phyloP scores from a whole-genome alignment of 2,888 invertebrate species.

The Dicyrtomina minuta region DNA sequence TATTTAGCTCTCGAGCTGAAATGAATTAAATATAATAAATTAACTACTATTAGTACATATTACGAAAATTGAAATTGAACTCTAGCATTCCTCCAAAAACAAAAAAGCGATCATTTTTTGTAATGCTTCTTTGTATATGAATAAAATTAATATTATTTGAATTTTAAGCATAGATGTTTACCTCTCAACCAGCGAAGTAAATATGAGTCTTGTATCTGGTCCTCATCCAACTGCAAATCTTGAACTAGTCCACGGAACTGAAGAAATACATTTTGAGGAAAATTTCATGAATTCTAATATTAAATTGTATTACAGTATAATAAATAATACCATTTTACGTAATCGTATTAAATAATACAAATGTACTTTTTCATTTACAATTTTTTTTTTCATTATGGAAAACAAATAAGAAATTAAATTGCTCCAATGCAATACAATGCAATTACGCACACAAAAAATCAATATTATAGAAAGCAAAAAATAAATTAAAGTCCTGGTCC shows the following conservation, averaged over 20 bases:
- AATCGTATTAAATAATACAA: too few relatives aligned
- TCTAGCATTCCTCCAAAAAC: too few relatives aligned
- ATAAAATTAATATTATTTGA: too few relatives aligned
- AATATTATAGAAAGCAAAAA: not conserved
- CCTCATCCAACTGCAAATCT: conserved; percentile 40
- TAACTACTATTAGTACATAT: not conserved
- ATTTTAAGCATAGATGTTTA: too few relatives aligned
- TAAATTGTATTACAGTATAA: not conserved
- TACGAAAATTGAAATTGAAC: too few relatives aligned
- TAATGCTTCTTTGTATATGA: not conserved
- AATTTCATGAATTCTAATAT: not conserved
- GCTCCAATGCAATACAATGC: too few relatives aligned
- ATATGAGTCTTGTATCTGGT: conserved; percentile 39
- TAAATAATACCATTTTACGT: too few relatives aligned
- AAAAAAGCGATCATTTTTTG: not conserved
- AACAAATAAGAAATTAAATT: too few relatives aligned
- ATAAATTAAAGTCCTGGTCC: not conserved
- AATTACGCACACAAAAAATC: not conserved
- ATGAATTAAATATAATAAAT: not conserved
- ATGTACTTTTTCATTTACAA: too few relatives aligned
- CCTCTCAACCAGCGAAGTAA: conserved; percentile 47
- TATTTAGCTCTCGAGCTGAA: conserved; percentile 46
- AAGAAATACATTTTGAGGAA: not conserved
- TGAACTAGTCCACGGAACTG: conserved; percentile 38
- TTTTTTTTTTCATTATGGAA: too few relatives aligned